Base-by-base conservation (phyloP, 2,888 invertebrate species). In the Apotomis betuletana region DNA sequence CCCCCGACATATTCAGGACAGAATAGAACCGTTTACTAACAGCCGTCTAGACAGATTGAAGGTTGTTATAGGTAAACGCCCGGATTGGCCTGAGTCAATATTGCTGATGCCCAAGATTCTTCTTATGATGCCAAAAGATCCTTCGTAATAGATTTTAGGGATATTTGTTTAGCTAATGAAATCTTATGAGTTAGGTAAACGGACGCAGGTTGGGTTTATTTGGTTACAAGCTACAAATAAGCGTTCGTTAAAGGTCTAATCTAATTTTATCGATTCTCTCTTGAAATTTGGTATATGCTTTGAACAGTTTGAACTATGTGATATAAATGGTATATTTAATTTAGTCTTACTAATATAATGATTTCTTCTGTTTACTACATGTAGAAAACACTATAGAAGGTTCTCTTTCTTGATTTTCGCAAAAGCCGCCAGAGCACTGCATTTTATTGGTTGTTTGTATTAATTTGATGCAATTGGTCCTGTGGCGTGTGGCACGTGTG, bases 31-130 rank as follows among this genome's bases (percentile, higher is more conserved):
- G 63, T 58, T 63, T 59, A 44, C 36, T 41, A n/a, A 5, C 27
- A 62, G 51, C 51, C 63, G 67, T 68, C 67, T 68, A 63, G 72
- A 68, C 72, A 52, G 44, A 49, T 68, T 68, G 62, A 67, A 67
- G 52, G 49, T 63, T 72, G 41, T 52, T 67, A 13, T 67, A 13
- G 58, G 38, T 63, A 44, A 46, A 44, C 38, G 57, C n/a, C 61
- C 62, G 72, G 46, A 27, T 46, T 63, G 67, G 59, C 63, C 63
- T 38, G 62, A 54, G 63, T 67, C 51, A 67, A 72, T 67, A 71
- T 15, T 57, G 41, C 46, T 61, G 60, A 71, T 57, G 44, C 15
- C 70, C 58, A 67, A 67, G 51, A 62, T 57, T 57, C 62, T 67
- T 41, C 49, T 51, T 58, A 41, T 41, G 41, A 41, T 57, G 44